These are phyloP conservation scores for Epinotia nisella DNA, from an alignment of 2,888 invertebrate species.

Conservation along the genomic window DNA sequence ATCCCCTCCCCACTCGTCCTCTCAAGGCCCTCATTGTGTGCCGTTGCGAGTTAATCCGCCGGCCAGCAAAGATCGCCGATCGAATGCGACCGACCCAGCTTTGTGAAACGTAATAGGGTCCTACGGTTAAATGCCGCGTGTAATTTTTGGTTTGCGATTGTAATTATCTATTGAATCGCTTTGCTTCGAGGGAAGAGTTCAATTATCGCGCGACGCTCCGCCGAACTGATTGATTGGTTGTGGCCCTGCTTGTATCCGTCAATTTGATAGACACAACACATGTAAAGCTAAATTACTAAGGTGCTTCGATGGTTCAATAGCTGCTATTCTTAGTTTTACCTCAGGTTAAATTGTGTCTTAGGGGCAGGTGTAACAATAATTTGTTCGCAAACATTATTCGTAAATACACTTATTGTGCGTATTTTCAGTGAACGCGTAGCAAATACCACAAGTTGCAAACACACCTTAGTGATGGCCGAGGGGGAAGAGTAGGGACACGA, in stretches of 20 bases:
- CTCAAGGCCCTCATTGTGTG: conserved; percentile 76
- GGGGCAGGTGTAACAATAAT: conserved; percentile 5
- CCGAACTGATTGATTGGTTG: conserved; percentile 80
- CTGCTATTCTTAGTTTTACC: conserved; percentile 26
- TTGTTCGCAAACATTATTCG: conserved; percentile 6
- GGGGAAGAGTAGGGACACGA: conserved; percentile 59
- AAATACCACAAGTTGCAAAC: conserved; percentile 41
- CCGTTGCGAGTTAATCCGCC: conserved; percentile 78
- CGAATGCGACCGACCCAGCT: conserved; percentile 77
- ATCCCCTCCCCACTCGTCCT: conserved; percentile 74
- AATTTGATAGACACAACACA: conserved; percentile 70
- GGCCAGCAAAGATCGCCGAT: conserved; percentile 78
- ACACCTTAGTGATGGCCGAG: conserved; percentile 44
- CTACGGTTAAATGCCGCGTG: conserved; percentile 79
- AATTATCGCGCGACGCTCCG: conserved; percentile 78
- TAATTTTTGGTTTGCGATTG: conserved; percentile 84
- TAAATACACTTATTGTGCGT: conserved; percentile 21
- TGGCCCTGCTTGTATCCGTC: conserved; percentile 70
- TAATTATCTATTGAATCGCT: conserved; percentile 80
- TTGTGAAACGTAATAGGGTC: conserved; percentile 79
- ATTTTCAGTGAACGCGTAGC: conserved; percentile 31
- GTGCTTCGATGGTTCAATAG: conserved; percentile 52
- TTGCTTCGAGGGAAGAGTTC: conserved; percentile 78
- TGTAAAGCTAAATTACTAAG: conserved; percentile 69
- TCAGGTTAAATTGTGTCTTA: conserved; percentile 8